Percentiles rank a stretch among this genome's conserved stretches.
Conservation (phyloP, 2,888 invertebrate genomes). For the Leptopterna dolabrata region DNA sequence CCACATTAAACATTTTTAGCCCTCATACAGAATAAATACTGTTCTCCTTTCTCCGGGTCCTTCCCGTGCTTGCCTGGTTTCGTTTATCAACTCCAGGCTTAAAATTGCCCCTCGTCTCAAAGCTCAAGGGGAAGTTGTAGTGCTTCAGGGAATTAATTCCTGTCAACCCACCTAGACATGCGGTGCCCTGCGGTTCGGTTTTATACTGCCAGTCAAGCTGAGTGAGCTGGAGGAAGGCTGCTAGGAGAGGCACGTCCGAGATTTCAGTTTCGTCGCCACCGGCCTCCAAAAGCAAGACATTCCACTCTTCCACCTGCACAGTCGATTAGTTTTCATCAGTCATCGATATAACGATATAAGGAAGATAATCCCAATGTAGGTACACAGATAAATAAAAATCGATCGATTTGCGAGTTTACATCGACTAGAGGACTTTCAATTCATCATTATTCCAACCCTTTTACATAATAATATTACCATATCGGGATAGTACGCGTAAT, state of each 20-base stretch:
- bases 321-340: background rate
- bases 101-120: background rate
- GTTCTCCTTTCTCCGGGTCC: background rate
- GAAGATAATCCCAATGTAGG: too few species aligned
- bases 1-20: background rate
- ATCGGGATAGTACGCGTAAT: too few species aligned
- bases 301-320: slow-evolving; percentile 78
- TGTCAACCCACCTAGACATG: slow-evolving; percentile 77
- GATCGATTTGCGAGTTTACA: too few species aligned
- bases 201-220: slow-evolving; percentile 94
- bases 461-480: too few species aligned
- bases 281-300: slow-evolving; percentile 83
- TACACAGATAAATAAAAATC: too few species aligned
- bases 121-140: background rate
- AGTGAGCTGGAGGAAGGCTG: slow-evolving; percentile 87
- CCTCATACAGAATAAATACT: background rate
- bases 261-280: slow-evolving; percentile 92
- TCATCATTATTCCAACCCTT: too few species aligned
- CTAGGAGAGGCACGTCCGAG: slow-evolving; percentile 88
- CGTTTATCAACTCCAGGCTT: background rate
- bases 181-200: slow-evolving; percentile 85
- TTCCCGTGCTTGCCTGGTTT: background rate
- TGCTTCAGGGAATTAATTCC: background rate
- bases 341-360: background rate
- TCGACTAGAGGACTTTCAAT: too few species aligned